Base-by-base conservation (phyloP, 2,888 invertebrate genomes). In the Boloria euphrosyne region DNA sequence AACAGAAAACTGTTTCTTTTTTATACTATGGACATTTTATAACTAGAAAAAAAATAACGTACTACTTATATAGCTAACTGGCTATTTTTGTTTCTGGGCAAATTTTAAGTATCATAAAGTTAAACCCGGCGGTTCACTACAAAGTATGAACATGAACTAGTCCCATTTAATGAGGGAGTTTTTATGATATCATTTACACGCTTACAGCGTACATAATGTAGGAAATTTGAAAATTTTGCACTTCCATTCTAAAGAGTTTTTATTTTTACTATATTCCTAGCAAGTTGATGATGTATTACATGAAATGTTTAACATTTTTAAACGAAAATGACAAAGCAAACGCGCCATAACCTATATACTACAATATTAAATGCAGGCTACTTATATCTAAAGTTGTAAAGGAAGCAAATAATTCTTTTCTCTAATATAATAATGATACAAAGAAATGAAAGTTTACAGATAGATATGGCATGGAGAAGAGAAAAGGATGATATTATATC, bases 181-280 rank as follows among this genome's bases (percentile, higher is more conserved):
- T 65, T 69, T 70, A 71, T 65, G 63, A 59, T 61, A 69, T 68
- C 67, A 65, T 69, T 73, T 66, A 61, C 57, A 58, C 49, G 68
- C 62, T 59, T 58, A 53, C 53, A 60, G 50, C 47, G 53, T 62
- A 62, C 55, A 62, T 62, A 68, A 68, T 50, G 60, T 51, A 62
- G 51, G 55, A 67, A 44, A 43, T 67, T 64, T 58, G 58, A 52
- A 52, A 31, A 47, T 46, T 18, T 53, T 53, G 14, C 47, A 49
- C 27, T 54, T 65, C 31, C n/a, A 53, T 60, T 17, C 60, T 49
- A 65, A 49, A 57, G n/a, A n/a, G 46, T n/a, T 57, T n/a, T 16
- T 57, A 13, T 27, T 57, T 57, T 27, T 18, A 44, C 22, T 44
- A 13, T 55, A 46, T 58, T 22, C 47, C 0, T 14, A 47, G 7